Base-by-base conservation (phyloP, 2,113 vertebrate species). In the Erythrolamprus reginae region DNA sequence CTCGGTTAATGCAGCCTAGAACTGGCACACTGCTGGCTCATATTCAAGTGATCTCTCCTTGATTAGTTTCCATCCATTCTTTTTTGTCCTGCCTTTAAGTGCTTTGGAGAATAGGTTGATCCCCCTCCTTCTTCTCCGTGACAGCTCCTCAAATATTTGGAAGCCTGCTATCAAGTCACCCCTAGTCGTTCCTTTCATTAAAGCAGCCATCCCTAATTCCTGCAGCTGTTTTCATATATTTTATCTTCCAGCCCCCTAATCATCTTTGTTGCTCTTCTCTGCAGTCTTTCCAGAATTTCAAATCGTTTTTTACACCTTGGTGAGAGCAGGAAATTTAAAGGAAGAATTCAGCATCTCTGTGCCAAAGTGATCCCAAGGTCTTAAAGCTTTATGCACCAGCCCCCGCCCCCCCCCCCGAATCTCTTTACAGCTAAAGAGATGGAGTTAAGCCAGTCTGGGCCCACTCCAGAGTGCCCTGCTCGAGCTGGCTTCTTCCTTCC, bases 401-500 rank as follows among this genome's bases (percentile, higher is more conserved):
- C 33, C n/a, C n/a, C n/a, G n/a, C n/a, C n/a, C n/a, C n/a, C n/a
- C n/a, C n/a, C 1, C 0, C 70, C 1, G 9, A 51, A 50, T 17
- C 15, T 70, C 13, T 33, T 65, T 33, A 65, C 3, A 45, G 51
- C 33, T 83, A 42, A 42, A 87, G 3, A 45, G 53, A 84, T 88
- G 48, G 45, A 47, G 70, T 42, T 50, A 50, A 24, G 23, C 21
- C 51, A 33, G 56, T 50, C 56, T 61, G 55, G 88, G 87, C 45
- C 52, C 33, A 13, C 10, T 83, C 82, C 23, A 1, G 24, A 47
- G 45, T 17, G 5, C 4, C n/a, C 19, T 55, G 48, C 50, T 4
- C 21, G 10, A 3, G 10, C 47, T 47, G 28, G 5, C 19, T 0
- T 0, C 51, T 45, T 0, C 0, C 47, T 17, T 10, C 83, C n/a